Evolutionary conservation across 2,888 invertebrate species (phyloP).

Genomic region (Torymus aiolomorphi): DNA sequence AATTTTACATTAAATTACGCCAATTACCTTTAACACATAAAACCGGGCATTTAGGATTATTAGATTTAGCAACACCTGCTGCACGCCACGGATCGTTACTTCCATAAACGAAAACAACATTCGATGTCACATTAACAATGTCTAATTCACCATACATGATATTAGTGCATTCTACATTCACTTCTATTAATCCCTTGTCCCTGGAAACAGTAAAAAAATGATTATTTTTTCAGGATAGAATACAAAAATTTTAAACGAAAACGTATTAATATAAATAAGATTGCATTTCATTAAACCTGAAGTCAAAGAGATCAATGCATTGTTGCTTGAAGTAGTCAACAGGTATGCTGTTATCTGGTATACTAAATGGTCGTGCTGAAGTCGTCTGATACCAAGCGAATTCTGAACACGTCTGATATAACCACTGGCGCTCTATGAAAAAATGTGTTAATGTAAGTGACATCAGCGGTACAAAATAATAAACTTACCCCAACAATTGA

Average conservation of each 20-base stretch:
- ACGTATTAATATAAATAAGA: background rate
- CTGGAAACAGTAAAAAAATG: no score
- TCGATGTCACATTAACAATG: conserved; percentile 79
- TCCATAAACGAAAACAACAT: conserved; percentile 91
- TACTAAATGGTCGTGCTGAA: conserved; percentile 81
- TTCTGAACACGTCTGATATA: conserved; percentile 95
- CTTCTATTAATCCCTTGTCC: conserved; percentile 72
- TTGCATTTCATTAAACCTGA: conserved; percentile 76
- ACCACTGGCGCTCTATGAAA: conserved; percentile 87
- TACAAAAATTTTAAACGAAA: no score
- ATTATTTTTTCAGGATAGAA: no score
- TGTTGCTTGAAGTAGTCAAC: conserved; percentile 87
- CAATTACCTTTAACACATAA: conserved; percentile 84
- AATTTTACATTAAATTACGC: background rate
- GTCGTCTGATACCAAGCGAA: conserved; percentile 94
- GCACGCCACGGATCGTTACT: conserved; percentile 93
- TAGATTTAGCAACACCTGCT: conserved; percentile 82
- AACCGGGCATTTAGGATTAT: conserved; percentile 79
- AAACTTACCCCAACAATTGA: background rate
- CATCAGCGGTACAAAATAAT: background rate
- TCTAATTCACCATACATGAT: conserved; percentile 85
- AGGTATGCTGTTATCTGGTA: conserved; percentile 86
- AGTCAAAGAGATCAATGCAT: conserved; percentile 89
- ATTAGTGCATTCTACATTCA: conserved; percentile 84
- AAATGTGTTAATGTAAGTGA: background rate